phyloP scores from a whole-genome alignment of 2,113 vertebrate species.

The Burhinus bistriatus region DNA sequence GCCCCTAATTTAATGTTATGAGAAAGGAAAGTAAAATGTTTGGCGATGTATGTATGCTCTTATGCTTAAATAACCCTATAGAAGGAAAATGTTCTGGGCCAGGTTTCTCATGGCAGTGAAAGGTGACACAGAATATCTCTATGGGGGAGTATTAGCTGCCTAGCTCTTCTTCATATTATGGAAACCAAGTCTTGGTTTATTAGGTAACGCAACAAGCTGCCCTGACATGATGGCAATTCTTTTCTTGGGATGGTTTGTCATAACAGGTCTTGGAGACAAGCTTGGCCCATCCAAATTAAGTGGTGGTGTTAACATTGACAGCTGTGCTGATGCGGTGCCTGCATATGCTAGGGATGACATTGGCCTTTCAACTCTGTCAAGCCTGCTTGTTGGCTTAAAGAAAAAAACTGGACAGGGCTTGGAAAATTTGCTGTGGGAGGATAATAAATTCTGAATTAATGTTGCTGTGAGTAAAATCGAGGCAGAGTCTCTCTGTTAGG shows the following conservation, averaged over 20 bases:
- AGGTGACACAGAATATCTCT: background rate
- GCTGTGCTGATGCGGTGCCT: background rate
- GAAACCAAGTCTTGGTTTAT: background rate
- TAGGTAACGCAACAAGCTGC: background rate
- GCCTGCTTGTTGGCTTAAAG: background rate
- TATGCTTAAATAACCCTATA: background rate
- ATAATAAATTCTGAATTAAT: background rate
- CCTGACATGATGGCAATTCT: background rate
- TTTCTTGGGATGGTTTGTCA: background rate
- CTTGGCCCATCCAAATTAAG: background rate
- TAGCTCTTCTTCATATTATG: background rate
- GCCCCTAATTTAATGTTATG: background rate
- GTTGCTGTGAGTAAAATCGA: background rate
- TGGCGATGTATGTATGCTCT: background rate
- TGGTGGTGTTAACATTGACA: background rate
- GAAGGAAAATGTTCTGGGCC: background rate
- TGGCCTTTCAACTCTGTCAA: background rate
- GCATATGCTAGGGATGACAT: background rate
- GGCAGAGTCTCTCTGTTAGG: background rate
- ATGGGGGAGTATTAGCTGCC: background rate
- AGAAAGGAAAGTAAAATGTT: background rate
- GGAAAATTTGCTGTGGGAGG: background rate
- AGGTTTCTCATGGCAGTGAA: background rate
- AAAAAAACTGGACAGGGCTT: background rate
- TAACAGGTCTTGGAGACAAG: background rate